Evolutionary conservation across 2,113 vertebrate species (phyloP).

Genomic region (Prochilodus magdalenae): DNA sequence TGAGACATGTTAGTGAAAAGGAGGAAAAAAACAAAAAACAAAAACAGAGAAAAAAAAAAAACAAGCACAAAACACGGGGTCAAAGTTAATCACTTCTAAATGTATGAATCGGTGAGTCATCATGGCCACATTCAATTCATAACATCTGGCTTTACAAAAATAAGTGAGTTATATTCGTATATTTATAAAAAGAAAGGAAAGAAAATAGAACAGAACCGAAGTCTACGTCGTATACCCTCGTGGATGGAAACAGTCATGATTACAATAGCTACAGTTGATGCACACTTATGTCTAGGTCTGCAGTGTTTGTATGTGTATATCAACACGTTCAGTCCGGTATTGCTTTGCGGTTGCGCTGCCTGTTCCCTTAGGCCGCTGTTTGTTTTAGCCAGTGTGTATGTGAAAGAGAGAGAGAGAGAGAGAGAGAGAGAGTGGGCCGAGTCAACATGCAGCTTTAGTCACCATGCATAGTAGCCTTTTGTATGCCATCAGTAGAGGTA

Average conservation of each 20-base stretch:
- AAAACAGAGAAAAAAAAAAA: not conserved
- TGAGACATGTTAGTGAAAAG: constrained; percentile 37
- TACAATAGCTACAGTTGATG: constrained; percentile 55
- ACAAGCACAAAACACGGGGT: constrained; percentile 26
- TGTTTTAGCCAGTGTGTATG: constrained; percentile 51
- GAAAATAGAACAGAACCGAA: constrained; percentile 44
- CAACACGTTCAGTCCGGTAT: constrained; percentile 64
- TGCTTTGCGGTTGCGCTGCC: constrained; percentile 64
- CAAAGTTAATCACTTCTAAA: constrained; percentile 40
- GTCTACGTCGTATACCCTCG: constrained; percentile 50
- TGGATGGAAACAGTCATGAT: constrained; percentile 52
- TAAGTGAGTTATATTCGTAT: constrained; percentile 71
- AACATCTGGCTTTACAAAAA: constrained; percentile 74
- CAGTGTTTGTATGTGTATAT: constrained; percentile 36
- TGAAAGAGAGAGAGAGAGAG: constrained; percentile 52
- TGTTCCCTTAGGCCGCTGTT: constrained; percentile 19
- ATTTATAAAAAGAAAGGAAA: constrained; percentile 53
- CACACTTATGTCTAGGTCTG: constrained; percentile 39
- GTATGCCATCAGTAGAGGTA: constrained; percentile 15
- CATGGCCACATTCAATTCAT: constrained; percentile 58
- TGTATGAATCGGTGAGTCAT: constrained; percentile 47
- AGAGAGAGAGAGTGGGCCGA: constrained; percentile 59
- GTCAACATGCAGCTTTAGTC: constrained; percentile 70
- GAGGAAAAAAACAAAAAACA: not conserved
- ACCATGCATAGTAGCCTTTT: constrained; percentile 51